Base-by-base conservation (phyloP, 2,888 invertebrate species). In the Drosophila yooni region DNA sequence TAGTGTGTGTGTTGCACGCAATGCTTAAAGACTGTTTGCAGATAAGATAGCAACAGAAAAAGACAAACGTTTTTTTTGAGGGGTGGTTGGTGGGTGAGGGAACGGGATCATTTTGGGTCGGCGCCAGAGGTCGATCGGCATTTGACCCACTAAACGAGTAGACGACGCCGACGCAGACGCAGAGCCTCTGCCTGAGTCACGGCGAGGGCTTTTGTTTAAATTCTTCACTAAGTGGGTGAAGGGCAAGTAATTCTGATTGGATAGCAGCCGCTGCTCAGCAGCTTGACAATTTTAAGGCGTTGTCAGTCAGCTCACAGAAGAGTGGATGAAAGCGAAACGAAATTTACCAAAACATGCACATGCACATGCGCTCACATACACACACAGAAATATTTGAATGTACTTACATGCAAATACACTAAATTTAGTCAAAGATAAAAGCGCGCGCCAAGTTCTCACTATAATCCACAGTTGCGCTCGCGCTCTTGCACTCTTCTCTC, bases 151-250 rank as follows among this genome's bases (percentile, higher is more conserved):
- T 73, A 72, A 81, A 65, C 64, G 40, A 65, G 54, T 46, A 13
- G 53, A 13, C n/a, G 52, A 13, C 33, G 53, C n/a, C 48, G 7
- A 21, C 31, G 21, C 25, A 46, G 15, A 15, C 57, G 51, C 31
- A 27, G 25, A 40, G 53, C 25, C 46, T 59, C 34, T 36, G 29
- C 27, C 61, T 13, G 36, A 52, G 43, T 57, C 29, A 43, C 21
- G 15, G 27, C 54, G 31, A 36, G 21, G 27, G 64, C 50, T 38
- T 63, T 58, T 58, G 69, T 70, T 72, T 70, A 71, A 85, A 75
- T 77, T 71, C 63, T 70, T 65, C 46, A 51, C 50, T 52, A 70
- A 83, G 67, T 80, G 84, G 83, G 87, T 83, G 79, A 86, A 86
- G 87, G 87, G 83, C 77, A 61, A 60, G 84, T 69, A 61, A 62